These are phyloP conservation scores for Drosophila lacertosa DNA, from an alignment of 1,140 invertebrate genomes.

Conservation along the genomic window DNA sequence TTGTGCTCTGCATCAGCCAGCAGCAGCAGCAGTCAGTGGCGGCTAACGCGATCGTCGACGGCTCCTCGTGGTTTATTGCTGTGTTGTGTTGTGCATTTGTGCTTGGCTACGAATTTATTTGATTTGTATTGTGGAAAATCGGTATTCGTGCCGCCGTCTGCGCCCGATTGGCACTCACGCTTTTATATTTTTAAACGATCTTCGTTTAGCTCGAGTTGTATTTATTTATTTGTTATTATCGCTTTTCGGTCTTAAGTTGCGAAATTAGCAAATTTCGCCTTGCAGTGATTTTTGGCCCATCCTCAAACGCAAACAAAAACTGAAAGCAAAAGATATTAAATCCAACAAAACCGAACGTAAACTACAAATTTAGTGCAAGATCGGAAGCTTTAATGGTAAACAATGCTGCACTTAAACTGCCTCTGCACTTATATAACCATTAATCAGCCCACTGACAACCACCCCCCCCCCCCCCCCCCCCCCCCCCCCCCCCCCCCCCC, in stretches of 20 bases:
- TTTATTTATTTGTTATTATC: constrained; percentile 61
- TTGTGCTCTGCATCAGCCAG: constrained; percentile 67
- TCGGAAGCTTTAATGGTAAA: constrained; percentile 59
- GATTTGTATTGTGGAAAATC: constrained; percentile 30
- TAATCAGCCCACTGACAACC: constrained; percentile 44
- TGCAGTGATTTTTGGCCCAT: constrained; percentile 17
- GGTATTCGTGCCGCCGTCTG: constrained; percentile 13
- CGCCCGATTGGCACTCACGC: constrained; percentile 26
- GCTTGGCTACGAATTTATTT: no score
- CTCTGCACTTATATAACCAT: constrained; percentile 65
- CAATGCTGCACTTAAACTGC: constrained; percentile 52
- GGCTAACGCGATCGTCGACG: constrained; percentile 22
- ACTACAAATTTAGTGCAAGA: constrained; percentile 36
- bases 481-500: no score
- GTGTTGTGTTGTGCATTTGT: constrained; percentile 10
- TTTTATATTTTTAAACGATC: constrained; percentile 48
- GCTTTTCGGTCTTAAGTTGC: constrained; percentile 37
- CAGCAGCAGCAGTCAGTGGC: constrained; percentile 25
- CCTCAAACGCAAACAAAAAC: constrained; percentile 28
- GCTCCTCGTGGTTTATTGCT: constrained; percentile 1
- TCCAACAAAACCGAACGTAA: constrained; percentile 29
- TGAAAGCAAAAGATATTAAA: constrained; percentile 7
- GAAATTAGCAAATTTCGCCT: constrained; percentile 31
- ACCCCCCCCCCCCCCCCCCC: no score
- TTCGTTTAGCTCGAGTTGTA: constrained; percentile 32